A percentile compares a stretch with the other conserved stretches of the same genome.
phyloP scores from a whole-genome alignment of 2,888 invertebrate genomes.

The Idaea straminata region DNA sequence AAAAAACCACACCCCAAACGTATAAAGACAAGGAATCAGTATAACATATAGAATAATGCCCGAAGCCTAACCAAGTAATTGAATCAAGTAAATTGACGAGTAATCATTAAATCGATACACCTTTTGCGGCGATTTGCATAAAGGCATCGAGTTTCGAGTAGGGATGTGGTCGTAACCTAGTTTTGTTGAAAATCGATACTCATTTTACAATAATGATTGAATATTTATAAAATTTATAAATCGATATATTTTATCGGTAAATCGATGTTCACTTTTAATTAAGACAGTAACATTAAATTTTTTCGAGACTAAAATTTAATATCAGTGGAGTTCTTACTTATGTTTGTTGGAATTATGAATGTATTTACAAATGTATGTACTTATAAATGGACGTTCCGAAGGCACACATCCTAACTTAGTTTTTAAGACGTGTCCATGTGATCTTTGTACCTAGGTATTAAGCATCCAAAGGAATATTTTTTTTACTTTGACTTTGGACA shows the following conservation, averaged over 20 bases:
- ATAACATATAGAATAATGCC: not conserved
- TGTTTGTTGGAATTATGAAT: too few relatives aligned
- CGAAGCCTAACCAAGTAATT: slow-evolving; percentile 12
- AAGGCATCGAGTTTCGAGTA: slow-evolving; percentile 13
- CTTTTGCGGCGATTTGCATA: slow-evolving; percentile 20
- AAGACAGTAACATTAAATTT: too few relatives aligned
- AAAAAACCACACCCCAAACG: not conserved
- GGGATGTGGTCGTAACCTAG: not conserved
- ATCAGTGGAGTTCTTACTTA: too few relatives aligned
- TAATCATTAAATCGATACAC: slow-evolving; percentile 22
- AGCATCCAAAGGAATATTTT: too few relatives aligned
- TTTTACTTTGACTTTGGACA: too few relatives aligned
- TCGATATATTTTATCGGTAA: too few relatives aligned
- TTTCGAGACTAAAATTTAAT: too few relatives aligned
- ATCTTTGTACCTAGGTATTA: too few relatives aligned
- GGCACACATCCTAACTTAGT: too few relatives aligned
- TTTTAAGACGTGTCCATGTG: too few relatives aligned
- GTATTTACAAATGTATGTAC: too few relatives aligned
- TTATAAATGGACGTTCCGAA: too few relatives aligned
- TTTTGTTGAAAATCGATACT: slow-evolving; percentile 4
- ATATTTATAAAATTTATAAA: not conserved
- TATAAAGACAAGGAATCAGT: not conserved
- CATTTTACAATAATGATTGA: not conserved
- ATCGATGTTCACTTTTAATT: not conserved
- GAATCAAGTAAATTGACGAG: slow-evolving; percentile 21